Conservation (phyloP, 2,797 vertebrate species). For the Diglossa cyanea region DNA sequence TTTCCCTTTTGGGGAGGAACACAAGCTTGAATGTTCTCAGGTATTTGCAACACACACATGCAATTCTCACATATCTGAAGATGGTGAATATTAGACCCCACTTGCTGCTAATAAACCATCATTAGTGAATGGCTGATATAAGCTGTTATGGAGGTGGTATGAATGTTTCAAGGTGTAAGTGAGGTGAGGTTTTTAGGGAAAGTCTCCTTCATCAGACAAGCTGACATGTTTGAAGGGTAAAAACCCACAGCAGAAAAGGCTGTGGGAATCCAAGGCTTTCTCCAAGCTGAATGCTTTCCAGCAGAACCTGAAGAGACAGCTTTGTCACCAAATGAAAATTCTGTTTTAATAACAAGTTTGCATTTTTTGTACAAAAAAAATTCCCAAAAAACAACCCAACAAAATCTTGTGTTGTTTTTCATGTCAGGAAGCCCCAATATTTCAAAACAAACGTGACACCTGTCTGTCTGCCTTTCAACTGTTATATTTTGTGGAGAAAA, state of each 20-base stretch:
- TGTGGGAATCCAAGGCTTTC: constrained; percentile 12
- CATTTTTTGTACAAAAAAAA: background rate
- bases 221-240: background rate
- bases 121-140: background rate
- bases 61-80: background rate
- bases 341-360: background rate
- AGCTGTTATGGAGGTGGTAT: background rate
- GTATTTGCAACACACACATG: background rate
- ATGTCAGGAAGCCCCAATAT: background rate
- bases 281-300: constrained; percentile 8
- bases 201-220: background rate
- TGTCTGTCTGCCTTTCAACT: background rate
- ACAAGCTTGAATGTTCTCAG: background rate
- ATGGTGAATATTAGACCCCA: background rate
- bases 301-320: background rate
- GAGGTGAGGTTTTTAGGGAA: background rate
- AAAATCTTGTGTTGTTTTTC: background rate
- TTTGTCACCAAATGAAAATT: background rate
- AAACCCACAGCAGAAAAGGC: background rate
- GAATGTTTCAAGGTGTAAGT: background rate
- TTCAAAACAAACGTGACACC: background rate
- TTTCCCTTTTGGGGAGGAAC: constrained; percentile 1
- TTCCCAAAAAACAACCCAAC: background rate
- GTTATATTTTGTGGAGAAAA: background rate
- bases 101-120: background rate